phyloP scores from a whole-genome alignment of 2,797 vertebrate species.

The Cossypha dichroa region DNA sequence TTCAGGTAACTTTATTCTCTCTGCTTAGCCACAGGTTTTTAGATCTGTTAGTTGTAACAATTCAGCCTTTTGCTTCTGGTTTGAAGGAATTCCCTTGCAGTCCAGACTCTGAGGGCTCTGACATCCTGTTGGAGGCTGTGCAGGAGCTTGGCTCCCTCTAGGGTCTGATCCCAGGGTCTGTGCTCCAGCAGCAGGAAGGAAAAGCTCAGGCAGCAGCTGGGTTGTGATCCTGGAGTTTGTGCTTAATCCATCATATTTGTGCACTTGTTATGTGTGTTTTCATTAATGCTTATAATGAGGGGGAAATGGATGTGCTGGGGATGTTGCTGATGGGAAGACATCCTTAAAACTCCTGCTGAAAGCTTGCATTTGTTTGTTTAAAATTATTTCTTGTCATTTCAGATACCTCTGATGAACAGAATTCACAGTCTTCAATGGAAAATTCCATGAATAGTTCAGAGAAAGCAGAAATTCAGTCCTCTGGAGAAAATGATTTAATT shows the following conservation, averaged over 20 bases:
- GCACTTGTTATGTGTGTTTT: neutral
- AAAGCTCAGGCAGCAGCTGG: neutral
- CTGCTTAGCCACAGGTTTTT: neutral
- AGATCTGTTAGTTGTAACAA: neutral
- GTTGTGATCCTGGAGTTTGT: neutral
- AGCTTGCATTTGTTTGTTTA: neutral
- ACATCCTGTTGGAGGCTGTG: neutral
- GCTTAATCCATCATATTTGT: neutral
- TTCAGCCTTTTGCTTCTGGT: neutral
- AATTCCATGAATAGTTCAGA: constrained; percentile 85
- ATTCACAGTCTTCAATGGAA: constrained; percentile 85
- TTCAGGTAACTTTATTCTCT: neutral
- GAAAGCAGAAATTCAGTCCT: constrained; percentile 87
- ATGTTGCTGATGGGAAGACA: neutral
- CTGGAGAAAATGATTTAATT: constrained; percentile 84
- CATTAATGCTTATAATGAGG: neutral
- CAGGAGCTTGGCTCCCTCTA: constrained; percentile 53
- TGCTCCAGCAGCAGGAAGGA: neutral
- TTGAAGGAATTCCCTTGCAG: neutral
- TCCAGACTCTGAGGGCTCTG: neutral
- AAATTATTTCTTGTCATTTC: neutral
- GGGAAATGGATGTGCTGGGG: neutral
- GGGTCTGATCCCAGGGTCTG: neutral
- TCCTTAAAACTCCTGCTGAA: neutral
- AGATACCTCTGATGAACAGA: constrained; percentile 84